Conservation (phyloP, 2,888 invertebrate genomes). For the Lissonota sp. region DNA sequence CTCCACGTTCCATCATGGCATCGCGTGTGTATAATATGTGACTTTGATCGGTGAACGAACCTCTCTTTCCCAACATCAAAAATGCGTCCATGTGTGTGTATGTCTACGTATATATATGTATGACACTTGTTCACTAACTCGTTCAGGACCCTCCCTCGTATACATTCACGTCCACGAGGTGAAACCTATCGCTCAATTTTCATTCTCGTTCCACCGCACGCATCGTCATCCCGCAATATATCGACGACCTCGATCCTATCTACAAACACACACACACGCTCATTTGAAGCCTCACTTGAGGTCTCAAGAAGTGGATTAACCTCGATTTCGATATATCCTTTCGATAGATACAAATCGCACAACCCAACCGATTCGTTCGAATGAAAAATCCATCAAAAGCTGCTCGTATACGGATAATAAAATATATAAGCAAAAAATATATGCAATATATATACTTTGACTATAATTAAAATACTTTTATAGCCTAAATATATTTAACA, state of each 20-base stretch:
- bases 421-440: too few species aligned
- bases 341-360: too few species aligned
- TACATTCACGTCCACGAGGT: constrained; percentile 14
- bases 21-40: constrained; percentile 35
- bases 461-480: too few species aligned
- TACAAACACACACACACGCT: too few species aligned
- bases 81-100: neutral
- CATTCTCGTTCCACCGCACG: constrained; percentile 25
- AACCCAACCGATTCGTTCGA: too few species aligned
- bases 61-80: constrained; percentile 51
- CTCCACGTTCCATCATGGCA: constrained; percentile 60
- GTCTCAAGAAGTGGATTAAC: too few species aligned
- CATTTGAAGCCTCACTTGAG: too few species aligned
- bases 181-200: constrained; percentile 39
- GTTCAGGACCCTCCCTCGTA: constrained; percentile 30
- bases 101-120: neutral
- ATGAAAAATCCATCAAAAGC: too few species aligned
- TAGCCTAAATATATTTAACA: too few species aligned
- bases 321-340: too few species aligned
- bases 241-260: constrained; percentile 36
- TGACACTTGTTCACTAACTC: constrained; percentile 53
- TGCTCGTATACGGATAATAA: too few species aligned
- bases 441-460: too few species aligned
- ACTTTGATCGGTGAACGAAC: constrained; percentile 64
- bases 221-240: constrained; percentile 8